Conservation (phyloP, 2,113 vertebrate genomes). For the Pavo muticus region DNA sequence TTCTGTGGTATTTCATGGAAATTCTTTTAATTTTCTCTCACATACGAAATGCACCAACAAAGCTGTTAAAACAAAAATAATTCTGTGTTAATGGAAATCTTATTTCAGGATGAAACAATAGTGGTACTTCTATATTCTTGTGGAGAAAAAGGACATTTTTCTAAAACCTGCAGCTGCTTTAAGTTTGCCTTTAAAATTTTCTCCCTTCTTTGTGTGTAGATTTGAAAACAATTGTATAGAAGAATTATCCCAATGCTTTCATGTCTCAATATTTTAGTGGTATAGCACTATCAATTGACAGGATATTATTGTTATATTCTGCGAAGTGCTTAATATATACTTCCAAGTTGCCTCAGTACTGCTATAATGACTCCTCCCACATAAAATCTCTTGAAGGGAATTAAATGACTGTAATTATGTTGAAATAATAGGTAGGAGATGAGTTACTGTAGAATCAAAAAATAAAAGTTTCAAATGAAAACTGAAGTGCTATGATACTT, state of each 20-base stretch:
- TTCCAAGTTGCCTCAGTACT: constrained; percentile 30
- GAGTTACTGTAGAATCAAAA: not conserved
- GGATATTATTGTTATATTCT: constrained; percentile 29
- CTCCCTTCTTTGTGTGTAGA: not conserved
- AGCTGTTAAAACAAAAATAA: not conserved
- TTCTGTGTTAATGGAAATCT: not conserved
- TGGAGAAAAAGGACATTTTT: not conserved
- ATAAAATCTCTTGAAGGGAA: constrained; percentile 31
- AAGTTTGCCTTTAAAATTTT: not conserved
- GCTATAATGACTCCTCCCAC: constrained; percentile 40
- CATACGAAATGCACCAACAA: not conserved
- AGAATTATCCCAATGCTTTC: constrained; percentile 31
- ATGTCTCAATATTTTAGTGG: constrained; percentile 46
- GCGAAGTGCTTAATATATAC: constrained; percentile 39
- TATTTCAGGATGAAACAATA: not conserved
- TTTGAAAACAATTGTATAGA: constrained; percentile 3
- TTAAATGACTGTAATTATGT: not conserved
- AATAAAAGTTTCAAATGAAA: too few relatives aligned
- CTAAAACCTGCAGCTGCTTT: not conserved
- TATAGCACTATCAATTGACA: constrained; percentile 18
- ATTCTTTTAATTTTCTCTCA: not conserved
- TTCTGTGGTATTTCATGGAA: not conserved
- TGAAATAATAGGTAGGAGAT: constrained; percentile 6
- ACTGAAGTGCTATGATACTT: not conserved
- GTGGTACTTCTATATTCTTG: not conserved